Evolutionary conservation across 2,113 vertebrate genomes (phyloP).

Genomic region (Hepsetus odoe): DNA sequence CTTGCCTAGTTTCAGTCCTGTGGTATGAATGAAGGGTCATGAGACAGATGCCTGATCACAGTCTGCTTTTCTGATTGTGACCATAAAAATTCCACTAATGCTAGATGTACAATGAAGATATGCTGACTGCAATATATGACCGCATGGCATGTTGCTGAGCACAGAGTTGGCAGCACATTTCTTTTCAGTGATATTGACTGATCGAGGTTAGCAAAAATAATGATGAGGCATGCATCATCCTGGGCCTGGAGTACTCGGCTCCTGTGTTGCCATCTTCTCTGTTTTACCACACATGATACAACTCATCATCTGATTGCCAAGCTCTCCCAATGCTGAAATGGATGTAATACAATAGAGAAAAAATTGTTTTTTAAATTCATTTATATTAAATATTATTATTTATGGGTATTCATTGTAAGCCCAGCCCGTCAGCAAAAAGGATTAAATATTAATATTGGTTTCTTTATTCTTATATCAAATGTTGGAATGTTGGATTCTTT

Average conservation of each 20-base stretch:
- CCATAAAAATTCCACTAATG: neutral
- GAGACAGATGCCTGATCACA: neutral
- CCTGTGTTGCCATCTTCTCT: no score
- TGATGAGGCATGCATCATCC: neutral
- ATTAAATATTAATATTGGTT: no score
- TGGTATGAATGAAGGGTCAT: neutral
- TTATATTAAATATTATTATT: no score
- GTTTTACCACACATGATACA: no score
- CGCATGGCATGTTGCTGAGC: neutral
- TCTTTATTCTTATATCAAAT: no score
- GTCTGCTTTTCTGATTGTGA: neutral
- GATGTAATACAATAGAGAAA: no score
- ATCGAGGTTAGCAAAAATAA: neutral
- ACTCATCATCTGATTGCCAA: no score
- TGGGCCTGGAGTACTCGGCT: neutral
- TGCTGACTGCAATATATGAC: neutral
- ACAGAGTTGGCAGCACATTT: neutral
- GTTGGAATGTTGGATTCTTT: no score
- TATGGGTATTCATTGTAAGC: no score
- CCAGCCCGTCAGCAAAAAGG: no score
- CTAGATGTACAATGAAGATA: neutral
- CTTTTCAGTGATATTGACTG: neutral
- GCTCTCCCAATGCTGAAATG: no score
- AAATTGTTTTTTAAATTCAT: no score
- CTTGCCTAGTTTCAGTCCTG: neutral